Percentiles rank a stretch among this genome's conserved stretches.
phyloP scores from a whole-genome alignment of 2,113 vertebrate species.

The Donacobius atricapilla region DNA sequence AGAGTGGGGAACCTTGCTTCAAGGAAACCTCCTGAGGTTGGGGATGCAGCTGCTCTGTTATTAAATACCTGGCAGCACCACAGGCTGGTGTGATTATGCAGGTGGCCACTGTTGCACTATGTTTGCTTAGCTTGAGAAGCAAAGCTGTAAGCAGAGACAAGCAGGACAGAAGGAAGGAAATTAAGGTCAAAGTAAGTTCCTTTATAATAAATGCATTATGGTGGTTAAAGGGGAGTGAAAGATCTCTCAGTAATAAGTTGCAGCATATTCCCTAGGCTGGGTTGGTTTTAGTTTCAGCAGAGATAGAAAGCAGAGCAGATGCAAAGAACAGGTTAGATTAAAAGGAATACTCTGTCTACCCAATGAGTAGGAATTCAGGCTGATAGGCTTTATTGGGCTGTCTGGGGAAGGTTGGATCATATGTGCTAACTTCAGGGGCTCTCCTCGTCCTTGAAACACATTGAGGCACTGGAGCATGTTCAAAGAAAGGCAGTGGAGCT shows the following conservation, averaged over 20 bases:
- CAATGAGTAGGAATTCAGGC: not conserved
- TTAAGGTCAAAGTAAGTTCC: not conserved
- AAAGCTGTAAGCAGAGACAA: not conserved
- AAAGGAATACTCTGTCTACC: not conserved
- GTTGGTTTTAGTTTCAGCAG: not conserved
- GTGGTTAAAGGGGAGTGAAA: not conserved
- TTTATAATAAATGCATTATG: not conserved
- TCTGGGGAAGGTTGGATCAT: not conserved
- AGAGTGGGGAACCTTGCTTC: not conserved
- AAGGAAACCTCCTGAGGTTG: not conserved
- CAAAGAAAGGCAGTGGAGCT: not conserved
- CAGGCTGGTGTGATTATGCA: not conserved
- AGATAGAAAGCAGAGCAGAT: not conserved
- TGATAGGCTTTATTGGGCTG: not conserved
- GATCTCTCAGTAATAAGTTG: not conserved
- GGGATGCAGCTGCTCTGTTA: not conserved
- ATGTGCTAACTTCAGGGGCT: not conserved
- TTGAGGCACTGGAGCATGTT: not conserved
- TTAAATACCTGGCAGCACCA: not conserved
- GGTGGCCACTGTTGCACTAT: not conserved
- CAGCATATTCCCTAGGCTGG: not conserved
- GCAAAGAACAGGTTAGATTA: not conserved
- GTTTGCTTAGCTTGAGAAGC: not conserved
- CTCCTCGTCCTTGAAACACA: not conserved
- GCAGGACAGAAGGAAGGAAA: not conserved